Evolutionary conservation across 2,888 invertebrate genomes (phyloP).

Genomic region (Leptopilina myrica): DNA sequence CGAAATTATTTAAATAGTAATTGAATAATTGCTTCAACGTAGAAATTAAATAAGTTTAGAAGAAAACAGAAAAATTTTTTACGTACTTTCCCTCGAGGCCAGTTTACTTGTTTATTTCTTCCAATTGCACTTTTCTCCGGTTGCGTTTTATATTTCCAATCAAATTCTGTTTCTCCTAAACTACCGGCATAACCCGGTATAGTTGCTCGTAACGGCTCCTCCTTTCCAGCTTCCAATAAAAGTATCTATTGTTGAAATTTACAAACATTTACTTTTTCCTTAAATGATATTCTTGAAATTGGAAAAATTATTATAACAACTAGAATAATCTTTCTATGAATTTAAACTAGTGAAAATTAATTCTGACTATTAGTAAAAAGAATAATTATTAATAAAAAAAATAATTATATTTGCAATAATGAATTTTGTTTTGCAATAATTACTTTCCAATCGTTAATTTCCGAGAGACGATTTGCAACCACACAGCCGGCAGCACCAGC

Average conservation of each 20-base stretch:
- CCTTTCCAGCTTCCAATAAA: constrained; percentile 82
- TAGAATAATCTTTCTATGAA: no score
- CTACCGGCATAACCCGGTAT: constrained; percentile 81
- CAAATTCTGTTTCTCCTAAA: constrained; percentile 77
- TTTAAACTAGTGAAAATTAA: no score
- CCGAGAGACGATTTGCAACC: constrained; percentile 77
- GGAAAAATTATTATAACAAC: neutral
- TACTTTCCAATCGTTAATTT: constrained; percentile 64
- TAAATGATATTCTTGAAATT: neutral
- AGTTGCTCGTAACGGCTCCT: constrained; percentile 82
- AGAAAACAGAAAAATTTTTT: no score
- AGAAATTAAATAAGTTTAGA: no score
- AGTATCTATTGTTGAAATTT: constrained; percentile 77
- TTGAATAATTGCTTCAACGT: neutral
- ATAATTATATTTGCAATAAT: neutral
- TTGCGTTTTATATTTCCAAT: constrained; percentile 94
- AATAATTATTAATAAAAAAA: no score
- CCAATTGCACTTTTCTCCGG: constrained; percentile 88
- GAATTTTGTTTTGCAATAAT: constrained; percentile 1
- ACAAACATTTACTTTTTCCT: neutral
- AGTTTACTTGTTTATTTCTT: constrained; percentile 89
- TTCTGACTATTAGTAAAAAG: no score
- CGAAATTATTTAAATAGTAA: no score
- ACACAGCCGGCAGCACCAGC: constrained; percentile 80
- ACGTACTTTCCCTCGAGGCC: constrained; percentile 90